These are phyloP conservation scores for Malurus leucopterus DNA, from an alignment of 2,797 vertebrate genomes.

Conservation along the genomic window DNA sequence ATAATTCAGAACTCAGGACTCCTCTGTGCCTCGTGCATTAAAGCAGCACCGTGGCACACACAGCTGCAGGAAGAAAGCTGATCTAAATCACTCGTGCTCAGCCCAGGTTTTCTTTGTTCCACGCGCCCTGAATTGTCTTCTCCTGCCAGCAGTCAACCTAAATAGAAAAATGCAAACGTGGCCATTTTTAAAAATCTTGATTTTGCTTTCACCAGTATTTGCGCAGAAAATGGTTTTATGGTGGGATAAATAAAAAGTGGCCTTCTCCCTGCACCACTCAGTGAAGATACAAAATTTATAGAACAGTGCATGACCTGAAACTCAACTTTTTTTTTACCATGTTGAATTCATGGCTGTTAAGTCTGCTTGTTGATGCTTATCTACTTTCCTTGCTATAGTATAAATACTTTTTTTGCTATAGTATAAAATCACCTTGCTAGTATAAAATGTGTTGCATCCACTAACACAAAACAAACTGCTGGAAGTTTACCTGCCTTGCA, in stretches of 20 bases:
- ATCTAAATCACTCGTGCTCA: background rate
- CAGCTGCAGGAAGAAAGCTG: background rate
- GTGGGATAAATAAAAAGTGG: background rate
- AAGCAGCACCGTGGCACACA: background rate
- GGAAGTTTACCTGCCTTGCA: background rate
- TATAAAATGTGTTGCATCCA: background rate
- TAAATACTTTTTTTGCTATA: too few species aligned
- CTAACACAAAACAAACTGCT: background rate
- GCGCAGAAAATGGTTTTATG: background rate
- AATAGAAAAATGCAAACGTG: background rate
- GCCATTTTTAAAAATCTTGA: background rate
- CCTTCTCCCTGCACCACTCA: background rate
- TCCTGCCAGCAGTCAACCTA: background rate
- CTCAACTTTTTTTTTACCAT: background rate
- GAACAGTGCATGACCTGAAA: background rate
- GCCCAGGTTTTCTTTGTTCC: background rate
- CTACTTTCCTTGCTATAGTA: background rate
- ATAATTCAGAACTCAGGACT: background rate
- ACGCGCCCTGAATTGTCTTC: background rate
- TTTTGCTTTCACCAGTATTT: background rate
- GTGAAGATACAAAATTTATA: background rate
- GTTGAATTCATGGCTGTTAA: background rate
- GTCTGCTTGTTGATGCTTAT: background rate
- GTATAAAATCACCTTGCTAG: too few species aligned
- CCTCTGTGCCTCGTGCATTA: background rate